Base-by-base conservation (phyloP, 2,888 invertebrate species). In the Digitonthophagus gazella region DNA sequence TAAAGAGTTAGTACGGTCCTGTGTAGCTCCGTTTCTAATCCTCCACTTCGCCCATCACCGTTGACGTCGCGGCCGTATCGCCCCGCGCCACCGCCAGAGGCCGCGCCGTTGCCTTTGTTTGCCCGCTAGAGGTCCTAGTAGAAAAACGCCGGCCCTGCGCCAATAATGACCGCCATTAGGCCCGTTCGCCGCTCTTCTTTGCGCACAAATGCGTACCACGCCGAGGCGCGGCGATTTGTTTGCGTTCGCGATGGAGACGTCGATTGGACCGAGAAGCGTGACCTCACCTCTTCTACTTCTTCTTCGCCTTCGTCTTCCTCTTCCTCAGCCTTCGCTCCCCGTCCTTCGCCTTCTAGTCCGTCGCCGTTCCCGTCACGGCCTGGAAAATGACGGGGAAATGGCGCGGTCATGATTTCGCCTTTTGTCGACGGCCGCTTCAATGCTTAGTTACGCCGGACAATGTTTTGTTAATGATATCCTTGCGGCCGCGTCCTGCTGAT, bases 51-150 rank as follows among this genome's bases (percentile, higher is more conserved):
- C 20, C 61, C 18, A 61, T 44, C 61, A 61, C 61, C 18, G 61
- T n/a, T 61, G 61, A 18, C 18, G 61, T 20, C n/a, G 61, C 61
- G 61, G n/a, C 18, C 18, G 19, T 61, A 61, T 19, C 20, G 61
- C 18, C 20, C 20, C 61, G 61, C 61, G 61, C 20, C 61, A 61
- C 61, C 61, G 61, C 61, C 18, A 18, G 19, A 19, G 15, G 19
- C 61, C 61, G 61, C 61, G n/a, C 61, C 11, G 61, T 18, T 61
- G 18, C 20, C 61, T 61, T 61, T 61, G 61, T 61, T 61, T 61
- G 61, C 61, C 18, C 61, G 20, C 28, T 5, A 44, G 28, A n/a
- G 61, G 18, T 61, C 18, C 16, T 16, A 3, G 61, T 18, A 18
- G 61, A 19, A 20, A 19, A 61, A 18, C 61, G 16, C n/a, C 61